Conservation (phyloP, 2,797 vertebrate genomes). For the Dromococcyx pavoninus region DNA sequence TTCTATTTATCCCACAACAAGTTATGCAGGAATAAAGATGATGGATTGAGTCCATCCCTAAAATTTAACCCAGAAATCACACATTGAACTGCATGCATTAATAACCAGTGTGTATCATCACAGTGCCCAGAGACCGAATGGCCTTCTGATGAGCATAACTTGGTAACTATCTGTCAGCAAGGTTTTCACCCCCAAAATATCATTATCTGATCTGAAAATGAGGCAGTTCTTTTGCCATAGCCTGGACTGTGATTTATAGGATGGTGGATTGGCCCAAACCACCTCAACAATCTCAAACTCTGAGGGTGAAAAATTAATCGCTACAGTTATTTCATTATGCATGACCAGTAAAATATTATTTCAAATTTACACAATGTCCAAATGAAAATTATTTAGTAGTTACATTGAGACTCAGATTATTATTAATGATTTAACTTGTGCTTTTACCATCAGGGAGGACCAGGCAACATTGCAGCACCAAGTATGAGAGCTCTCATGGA, state of each 20-base stretch:
- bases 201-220: neutral
- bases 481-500: neutral
- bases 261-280: neutral
- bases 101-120: constrained; percentile 3
- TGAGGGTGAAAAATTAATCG: constrained; percentile 61
- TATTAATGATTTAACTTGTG: constrained; percentile 38
- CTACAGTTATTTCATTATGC: constrained; percentile 42
- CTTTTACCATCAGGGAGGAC: neutral
- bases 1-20: constrained; percentile 21
- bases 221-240: constrained; percentile 9
- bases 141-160: neutral
- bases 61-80: constrained; percentile 34
- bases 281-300: constrained; percentile 60
- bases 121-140: neutral
- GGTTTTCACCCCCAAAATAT: neutral
- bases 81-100: neutral
- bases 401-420: neutral
- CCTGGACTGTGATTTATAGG: constrained; percentile 30
- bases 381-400: constrained; percentile 31
- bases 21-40: neutral
- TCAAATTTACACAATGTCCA: constrained; percentile 53
- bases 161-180: constrained; percentile 8
- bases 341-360: constrained; percentile 16
- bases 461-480: neutral
- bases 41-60: constrained; percentile 17